Evolutionary conservation across 2,797 vertebrate species (phyloP).

Genomic region (Neostethus bicornis): DNA sequence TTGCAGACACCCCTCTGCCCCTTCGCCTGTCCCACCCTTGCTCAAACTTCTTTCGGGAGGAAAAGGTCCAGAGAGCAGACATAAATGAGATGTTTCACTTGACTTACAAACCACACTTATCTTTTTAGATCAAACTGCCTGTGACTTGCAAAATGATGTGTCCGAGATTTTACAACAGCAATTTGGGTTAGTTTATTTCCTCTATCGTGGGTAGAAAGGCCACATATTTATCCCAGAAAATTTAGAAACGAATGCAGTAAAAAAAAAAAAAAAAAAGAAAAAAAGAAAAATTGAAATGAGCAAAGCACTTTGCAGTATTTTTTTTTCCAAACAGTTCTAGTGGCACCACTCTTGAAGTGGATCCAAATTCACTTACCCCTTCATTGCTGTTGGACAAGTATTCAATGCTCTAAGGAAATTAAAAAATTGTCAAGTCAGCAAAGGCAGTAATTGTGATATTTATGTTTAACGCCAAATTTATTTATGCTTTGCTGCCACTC

Average conservation of each 20-base stretch:
- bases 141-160: conserved; percentile 47
- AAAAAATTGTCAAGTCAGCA: conserved; percentile 43
- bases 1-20: conserved; percentile 13
- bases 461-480: conserved; percentile 48
- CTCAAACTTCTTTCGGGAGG: conserved; percentile 24
- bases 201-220: conserved; percentile 22
- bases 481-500: conserved; percentile 51
- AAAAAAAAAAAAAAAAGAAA: conserved; percentile 7
- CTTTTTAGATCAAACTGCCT: conserved; percentile 66
- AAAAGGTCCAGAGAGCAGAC: conserved; percentile 61
- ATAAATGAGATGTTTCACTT: conserved; percentile 62
- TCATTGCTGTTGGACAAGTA: conserved; percentile 34
- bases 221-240: conserved; percentile 21
- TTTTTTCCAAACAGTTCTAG: conserved; percentile 20
- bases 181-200: conserved; percentile 30
- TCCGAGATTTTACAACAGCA: conserved; percentile 43
- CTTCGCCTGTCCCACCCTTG: conserved; percentile 35
- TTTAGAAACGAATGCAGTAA: conserved; percentile 13
- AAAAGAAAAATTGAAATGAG: conserved; percentile 6
- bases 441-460: conserved; percentile 38
- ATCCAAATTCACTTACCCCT: conserved; percentile 57
- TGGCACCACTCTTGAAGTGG: conserved; percentile 27
- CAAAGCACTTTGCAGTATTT: conserved; percentile 5
- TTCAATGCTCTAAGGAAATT: conserved; percentile 58
- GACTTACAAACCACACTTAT: conserved; percentile 27